Conservation (phyloP, 92 coral and sea anemone genomes). For the Ricordea florida region DNA sequence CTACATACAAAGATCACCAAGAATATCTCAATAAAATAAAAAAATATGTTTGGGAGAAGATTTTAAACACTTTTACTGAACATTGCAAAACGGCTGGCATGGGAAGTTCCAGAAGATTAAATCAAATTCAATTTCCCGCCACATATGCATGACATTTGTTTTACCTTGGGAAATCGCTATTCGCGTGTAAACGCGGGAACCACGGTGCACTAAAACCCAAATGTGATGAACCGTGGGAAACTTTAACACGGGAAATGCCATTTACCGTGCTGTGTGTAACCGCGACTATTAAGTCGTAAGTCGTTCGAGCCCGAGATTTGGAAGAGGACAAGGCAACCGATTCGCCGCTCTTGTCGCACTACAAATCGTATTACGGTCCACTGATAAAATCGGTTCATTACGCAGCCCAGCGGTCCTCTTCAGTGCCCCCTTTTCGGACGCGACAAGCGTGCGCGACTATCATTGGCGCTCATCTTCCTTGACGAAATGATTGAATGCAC, state of each 20-base stretch:
- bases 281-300: no score
- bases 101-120: background rate
- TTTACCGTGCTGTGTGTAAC: constrained; percentile 19
- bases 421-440: no score
- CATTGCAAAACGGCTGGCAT: constrained; percentile 19
- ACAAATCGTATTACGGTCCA: no score
- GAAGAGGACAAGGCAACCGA: no score
- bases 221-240: constrained; percentile 29
- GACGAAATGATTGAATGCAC: no score
- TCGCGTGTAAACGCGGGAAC: constrained; percentile 34
- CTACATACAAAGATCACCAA: constrained; percentile 19
- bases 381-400: no score
- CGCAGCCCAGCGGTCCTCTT: no score
- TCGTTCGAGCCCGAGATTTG: no score
- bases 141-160: background rate
- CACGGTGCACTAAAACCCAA: constrained; percentile 22
- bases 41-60: constrained; percentile 8
- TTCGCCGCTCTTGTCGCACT: no score
- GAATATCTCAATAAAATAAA: constrained; percentile 4
- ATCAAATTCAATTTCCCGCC: no score
- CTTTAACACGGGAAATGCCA: background rate
- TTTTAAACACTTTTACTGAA: background rate
- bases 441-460: no score
- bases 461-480: no score
- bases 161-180: constrained; percentile 16